Conservation (phyloP, 1,140 invertebrate species). For the Dolichoris vasculosae region DNA sequence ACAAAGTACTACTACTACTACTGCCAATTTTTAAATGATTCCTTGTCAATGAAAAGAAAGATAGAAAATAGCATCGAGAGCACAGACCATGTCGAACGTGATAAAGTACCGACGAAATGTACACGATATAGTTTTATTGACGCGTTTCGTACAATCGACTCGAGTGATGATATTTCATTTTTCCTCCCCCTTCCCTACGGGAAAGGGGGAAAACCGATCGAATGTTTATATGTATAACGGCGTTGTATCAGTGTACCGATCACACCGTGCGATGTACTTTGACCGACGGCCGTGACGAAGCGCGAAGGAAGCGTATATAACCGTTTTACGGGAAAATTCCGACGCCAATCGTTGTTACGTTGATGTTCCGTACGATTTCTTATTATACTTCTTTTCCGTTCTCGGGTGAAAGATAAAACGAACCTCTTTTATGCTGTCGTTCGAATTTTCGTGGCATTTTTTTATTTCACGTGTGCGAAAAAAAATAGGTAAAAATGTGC, state of each 20-base stretch:
- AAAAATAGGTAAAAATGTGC: background rate
- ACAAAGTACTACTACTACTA: background rate
- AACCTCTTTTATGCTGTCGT: background rate
- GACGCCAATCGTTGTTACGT: constrained; percentile 27
- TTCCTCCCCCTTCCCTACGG: background rate
- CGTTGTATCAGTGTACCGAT: background rate
- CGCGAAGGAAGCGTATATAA: constrained; percentile 7
- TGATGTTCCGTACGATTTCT: constrained; percentile 1
- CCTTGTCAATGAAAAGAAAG: constrained; percentile 15
- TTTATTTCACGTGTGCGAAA: background rate
- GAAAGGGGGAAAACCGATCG: background rate
- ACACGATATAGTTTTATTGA: constrained; percentile 39
- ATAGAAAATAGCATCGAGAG: background rate
- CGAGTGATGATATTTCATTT: constrained; percentile 49
- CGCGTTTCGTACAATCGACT: constrained; percentile 48
- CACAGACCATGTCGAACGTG: constrained; percentile 40
- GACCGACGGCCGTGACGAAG: constrained; percentile 13
- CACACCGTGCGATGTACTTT: background rate
- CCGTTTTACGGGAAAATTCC: background rate
- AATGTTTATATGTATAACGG: constrained; percentile 33
- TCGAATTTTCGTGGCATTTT: background rate
- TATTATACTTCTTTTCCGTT: background rate
- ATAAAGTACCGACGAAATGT: constrained; percentile 30
- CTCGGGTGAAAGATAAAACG: background rate
- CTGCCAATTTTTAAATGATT: constrained; percentile 43